Percentiles rank a stretch among this genome's conserved stretches.
phyloP scores from a whole-genome alignment of 2,888 invertebrate species.

The Sphaeridia pumilis region DNA sequence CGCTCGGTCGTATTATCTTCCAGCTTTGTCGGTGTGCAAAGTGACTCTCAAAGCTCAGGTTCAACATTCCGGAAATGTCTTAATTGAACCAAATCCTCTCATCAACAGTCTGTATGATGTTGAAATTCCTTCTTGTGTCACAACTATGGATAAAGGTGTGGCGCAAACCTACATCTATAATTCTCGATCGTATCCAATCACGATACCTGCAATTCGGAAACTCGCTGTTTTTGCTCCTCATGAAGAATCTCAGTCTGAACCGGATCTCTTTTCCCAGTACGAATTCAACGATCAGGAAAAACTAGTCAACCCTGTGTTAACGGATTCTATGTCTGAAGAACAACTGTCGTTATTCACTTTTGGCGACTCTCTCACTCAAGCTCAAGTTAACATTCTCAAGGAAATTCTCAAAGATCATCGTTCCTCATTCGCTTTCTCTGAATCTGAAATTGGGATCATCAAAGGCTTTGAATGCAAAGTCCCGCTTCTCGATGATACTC shows the following conservation, averaged over 20 bases:
- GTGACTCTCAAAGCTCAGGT: not conserved
- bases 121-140: not conserved
- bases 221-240: not conserved
- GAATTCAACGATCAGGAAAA: not conserved
- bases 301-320: not conserved
- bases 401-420: not conserved
- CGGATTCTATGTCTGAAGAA: not conserved
- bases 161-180: not conserved
- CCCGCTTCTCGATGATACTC: not conserved
- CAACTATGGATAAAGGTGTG: not conserved
- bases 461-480: not conserved
- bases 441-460: conserved; percentile 1
- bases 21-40: not conserved
- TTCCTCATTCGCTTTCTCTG: conserved; percentile 3
- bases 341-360: not conserved
- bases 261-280: not conserved
- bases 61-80: not conserved
- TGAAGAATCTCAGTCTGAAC: not conserved
- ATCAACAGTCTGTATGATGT: not conserved
- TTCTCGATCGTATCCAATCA: not conserved
- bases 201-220: not conserved
- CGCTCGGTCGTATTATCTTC: not conserved
- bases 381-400: not conserved
- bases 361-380: not conserved
- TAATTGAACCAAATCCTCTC: not conserved